phyloP scores from a whole-genome alignment of 2,888 invertebrate species.

The Leptopilina myrica region DNA sequence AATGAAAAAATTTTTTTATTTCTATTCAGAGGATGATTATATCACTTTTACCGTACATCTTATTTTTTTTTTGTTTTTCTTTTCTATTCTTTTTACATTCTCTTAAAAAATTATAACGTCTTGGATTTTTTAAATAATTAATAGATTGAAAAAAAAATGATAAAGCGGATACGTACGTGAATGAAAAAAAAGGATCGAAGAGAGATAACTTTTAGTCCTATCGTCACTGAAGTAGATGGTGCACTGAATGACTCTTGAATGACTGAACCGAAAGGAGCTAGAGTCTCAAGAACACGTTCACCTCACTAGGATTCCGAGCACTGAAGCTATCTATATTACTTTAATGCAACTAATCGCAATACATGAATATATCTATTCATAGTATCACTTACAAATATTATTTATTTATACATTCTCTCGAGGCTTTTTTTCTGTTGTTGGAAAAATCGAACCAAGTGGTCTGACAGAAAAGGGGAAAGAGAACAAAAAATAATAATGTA shows the following conservation, averaged over 20 bases:
- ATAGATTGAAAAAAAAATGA: background rate
- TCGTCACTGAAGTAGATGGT: constrained; percentile 18
- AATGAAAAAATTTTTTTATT: background rate
- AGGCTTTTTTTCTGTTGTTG: too few species aligned
- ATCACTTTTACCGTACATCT: background rate
- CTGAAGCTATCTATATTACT: constrained; percentile 3
- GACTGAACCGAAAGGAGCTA: constrained; percentile 31
- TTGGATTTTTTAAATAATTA: background rate
- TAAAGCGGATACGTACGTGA: constrained; percentile 14
- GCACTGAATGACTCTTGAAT: constrained; percentile 28
- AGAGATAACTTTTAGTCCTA: constrained; percentile 20
- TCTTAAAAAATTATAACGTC: too few species aligned
- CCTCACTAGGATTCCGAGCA: constrained; percentile 19
- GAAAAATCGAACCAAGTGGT: too few species aligned
- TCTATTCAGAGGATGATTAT: background rate
- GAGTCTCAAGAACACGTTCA: constrained; percentile 18
- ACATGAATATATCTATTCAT: background rate
- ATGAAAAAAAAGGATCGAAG: constrained; percentile 12
- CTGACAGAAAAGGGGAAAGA: too few species aligned
- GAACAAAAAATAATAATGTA: too few species aligned
- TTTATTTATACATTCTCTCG: background rate
- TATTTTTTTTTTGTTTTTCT: background rate
- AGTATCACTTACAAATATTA: background rate
- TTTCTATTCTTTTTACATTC: too few species aligned
- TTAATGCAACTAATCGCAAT: background rate